Conservation (phyloP, 2,113 vertebrate genomes). For the Myxocyprinus asiaticus region DNA sequence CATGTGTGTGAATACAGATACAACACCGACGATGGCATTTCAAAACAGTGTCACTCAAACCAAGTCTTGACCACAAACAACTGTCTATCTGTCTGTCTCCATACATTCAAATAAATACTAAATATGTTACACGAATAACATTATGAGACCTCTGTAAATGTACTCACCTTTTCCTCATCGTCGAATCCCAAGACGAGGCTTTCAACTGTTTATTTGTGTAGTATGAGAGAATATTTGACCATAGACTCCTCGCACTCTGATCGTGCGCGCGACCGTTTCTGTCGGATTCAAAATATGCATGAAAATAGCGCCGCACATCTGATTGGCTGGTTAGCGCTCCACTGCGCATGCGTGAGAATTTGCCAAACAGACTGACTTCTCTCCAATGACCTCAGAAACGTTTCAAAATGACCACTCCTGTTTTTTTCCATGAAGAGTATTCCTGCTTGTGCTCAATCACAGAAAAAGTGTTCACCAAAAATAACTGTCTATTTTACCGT, state of each 20-base stretch:
- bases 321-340: slow-evolving; percentile 63
- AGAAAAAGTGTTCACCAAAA: background rate
- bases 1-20: no score
- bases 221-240: background rate
- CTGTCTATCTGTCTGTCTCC: background rate
- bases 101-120: background rate
- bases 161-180: slow-evolving; percentile 74
- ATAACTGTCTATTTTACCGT: no score
- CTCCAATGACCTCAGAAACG: slow-evolving; percentile 16
- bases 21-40: no score
- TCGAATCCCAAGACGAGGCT: slow-evolving; percentile 20
- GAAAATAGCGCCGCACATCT: slow-evolving; percentile 29
- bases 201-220: background rate
- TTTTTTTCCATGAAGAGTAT: background rate
- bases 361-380: background rate
- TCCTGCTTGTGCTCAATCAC: background rate
- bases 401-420: background rate
- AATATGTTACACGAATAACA: no score
- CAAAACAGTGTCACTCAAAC: no score
- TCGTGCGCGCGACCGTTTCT: slow-evolving; percentile 50
- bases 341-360: slow-evolving; percentile 10
- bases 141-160: background rate
- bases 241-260: background rate
- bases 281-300: slow-evolving; percentile 70
- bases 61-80: no score